Base-by-base conservation (phyloP, 2,797 vertebrate species). In the Anguilla anguilla region DNA sequence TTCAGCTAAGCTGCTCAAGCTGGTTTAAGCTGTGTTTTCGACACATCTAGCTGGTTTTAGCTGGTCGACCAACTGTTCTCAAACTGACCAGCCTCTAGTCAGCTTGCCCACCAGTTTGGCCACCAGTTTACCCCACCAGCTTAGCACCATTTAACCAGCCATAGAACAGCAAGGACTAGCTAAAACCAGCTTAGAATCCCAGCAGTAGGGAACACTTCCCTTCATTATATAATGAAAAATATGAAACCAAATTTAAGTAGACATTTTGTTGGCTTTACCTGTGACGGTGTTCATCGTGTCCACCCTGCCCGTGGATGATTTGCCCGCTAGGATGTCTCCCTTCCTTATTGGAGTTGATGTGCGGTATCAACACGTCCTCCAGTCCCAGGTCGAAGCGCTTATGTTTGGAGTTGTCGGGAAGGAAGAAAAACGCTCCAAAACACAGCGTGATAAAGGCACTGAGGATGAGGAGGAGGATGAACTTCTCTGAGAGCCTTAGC, bases 391-490 rank as follows among this genome's bases (percentile, higher is more conserved):
- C 98, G 87, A 99, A 99, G 92, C 98, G 98, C 94, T 98, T 99
- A 96, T 99, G 98, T 94, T 99, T 99, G 88, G 98, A 99, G 89
- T 97, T 99, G 96, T 99, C 98, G 49, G 98, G 98, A 85, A 99
- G 97, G 93, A 99, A 99, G 96, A 99, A 99, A 95, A 99, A 99
- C 86, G 98, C 98, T 92, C 98, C 98, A 89, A 99, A 99, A 92
- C 98, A 99, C 91, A 99, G 95, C 51, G 98, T 99, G 96, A 99
- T 97, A 96, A 99, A 99, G 98, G 98, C 98, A 98, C 98, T 99
- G 92, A 99, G 98, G 86, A 99, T 99, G 88, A 99, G 98, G 91
- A 99, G 98, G 90, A 99, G 97, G 94, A 99, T 99, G 90, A 99
- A 99, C 96, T 99, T 99, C 95, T 99, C 98, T 0, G 98, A 99